phyloP scores from a whole-genome alignment of 2,113 vertebrate genomes.

The Entelurus aequoreus region DNA sequence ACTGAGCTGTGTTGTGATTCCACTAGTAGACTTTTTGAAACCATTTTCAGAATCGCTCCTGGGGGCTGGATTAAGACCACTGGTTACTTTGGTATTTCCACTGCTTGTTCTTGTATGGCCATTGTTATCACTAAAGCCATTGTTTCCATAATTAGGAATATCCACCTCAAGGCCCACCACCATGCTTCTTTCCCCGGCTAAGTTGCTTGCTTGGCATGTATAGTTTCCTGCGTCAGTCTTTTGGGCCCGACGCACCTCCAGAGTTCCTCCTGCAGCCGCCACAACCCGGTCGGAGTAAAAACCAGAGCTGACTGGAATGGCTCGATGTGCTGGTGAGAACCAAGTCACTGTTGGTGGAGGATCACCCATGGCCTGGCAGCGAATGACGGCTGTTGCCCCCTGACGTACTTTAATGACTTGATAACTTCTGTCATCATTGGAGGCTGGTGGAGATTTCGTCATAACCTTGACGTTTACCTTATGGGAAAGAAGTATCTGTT shows the following conservation, averaged over 20 bases:
- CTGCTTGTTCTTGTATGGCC: constrained; percentile 25
- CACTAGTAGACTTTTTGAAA: constrained; percentile 32
- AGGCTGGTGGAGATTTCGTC: constrained; percentile 69
- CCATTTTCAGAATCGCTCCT: constrained; percentile 29
- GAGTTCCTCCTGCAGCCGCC: constrained; percentile 73
- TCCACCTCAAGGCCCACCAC: constrained; percentile 73
- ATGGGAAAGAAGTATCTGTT: neutral
- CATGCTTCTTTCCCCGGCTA: constrained; percentile 75
- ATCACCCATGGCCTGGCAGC: constrained; percentile 77
- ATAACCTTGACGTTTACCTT: constrained; percentile 83
- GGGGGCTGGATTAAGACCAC: constrained; percentile 34
- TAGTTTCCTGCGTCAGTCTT: constrained; percentile 86
- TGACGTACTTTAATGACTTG: constrained; percentile 69
- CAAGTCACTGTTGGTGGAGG: constrained; percentile 79
- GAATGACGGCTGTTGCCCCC: constrained; percentile 68
- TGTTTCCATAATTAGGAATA: constrained; percentile 42
- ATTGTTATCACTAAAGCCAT: constrained; percentile 16
- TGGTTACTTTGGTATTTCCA: constrained; percentile 17
- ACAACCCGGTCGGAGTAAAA: constrained; percentile 64
- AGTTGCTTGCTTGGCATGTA: constrained; percentile 78
- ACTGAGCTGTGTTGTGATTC: constrained; percentile 34
- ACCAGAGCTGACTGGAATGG: constrained; percentile 75
- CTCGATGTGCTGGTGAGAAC: constrained; percentile 76
- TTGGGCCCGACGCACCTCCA: constrained; percentile 79
- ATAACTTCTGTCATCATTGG: constrained; percentile 63